phyloP scores from a whole-genome alignment of 2,888 invertebrate genomes.

The Agriopis leucophaearia region DNA sequence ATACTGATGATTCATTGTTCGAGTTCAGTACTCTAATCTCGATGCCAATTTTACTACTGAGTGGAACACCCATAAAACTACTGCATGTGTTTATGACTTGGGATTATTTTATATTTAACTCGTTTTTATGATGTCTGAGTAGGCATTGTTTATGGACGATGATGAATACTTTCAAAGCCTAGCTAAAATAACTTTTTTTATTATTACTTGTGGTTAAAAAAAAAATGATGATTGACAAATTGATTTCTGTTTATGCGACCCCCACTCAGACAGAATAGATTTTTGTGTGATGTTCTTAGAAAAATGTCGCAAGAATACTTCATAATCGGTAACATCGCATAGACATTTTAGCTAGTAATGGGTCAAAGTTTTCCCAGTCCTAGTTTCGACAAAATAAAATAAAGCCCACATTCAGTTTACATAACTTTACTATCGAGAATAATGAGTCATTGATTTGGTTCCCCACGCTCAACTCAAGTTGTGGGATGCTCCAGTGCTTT shows the following conservation, averaged over 20 bases:
- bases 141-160: conserved; percentile 41
- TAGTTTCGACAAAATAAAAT: conserved; percentile 4
- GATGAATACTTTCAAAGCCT: conserved; percentile 41
- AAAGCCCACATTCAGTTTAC: conserved; percentile 15
- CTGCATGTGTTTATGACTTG: conserved; percentile 62
- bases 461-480: conserved; percentile 20
- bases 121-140: conserved; percentile 53
- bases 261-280: too few species aligned
- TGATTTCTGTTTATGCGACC: too few species aligned
- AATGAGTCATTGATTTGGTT: conserved; percentile 19
- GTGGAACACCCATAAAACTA: conserved; percentile 67
- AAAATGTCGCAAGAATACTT: not conserved
- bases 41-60: conserved; percentile 71
- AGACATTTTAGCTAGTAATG: not conserved
- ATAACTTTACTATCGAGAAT: conserved; percentile 13
- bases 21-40: conserved; percentile 59
- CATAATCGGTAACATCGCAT: not conserved
- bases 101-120: conserved; percentile 56
- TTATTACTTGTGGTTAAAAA: too few species aligned
- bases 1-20: conserved; percentile 60
- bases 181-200: too few species aligned
- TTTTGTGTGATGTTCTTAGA: not conserved
- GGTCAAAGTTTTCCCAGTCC: not conserved
- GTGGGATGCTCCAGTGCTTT: conserved; percentile 29
- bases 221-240: too few species aligned